A percentile compares a stretch with the other conserved stretches of the same genome.
Conservation (phyloP, 2,797 vertebrate species). For the Balearica regulorum region DNA sequence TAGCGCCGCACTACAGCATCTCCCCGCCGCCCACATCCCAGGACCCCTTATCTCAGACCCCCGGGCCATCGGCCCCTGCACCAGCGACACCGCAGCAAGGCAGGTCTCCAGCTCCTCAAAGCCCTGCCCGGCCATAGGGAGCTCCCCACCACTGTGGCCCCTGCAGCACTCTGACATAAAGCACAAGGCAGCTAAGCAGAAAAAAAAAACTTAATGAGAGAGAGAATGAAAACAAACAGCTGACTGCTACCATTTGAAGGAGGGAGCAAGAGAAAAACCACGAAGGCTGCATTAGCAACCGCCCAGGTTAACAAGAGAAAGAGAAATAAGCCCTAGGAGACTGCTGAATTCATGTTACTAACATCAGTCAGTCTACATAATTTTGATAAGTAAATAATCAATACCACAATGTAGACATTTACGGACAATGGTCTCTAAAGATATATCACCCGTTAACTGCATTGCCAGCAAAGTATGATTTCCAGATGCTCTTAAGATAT, state of each 20-base stretch:
- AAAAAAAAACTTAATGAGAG: neutral
- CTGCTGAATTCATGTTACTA: accelerated
- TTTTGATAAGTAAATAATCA: neutral
- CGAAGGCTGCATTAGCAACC: neutral
- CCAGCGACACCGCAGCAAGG: accelerated
- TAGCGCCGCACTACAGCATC: accelerated
- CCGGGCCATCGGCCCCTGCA: neutral
- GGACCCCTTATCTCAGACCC: neutral
- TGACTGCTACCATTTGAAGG: neutral
- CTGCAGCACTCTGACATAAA: neutral
- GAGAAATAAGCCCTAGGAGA: neutral
- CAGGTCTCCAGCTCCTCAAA: neutral
- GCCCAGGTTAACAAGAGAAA: neutral
- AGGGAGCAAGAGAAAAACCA: neutral
- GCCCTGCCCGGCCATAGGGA: accelerated
- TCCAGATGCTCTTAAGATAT: neutral
- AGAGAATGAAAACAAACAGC: neutral
- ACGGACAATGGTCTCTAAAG: neutral
- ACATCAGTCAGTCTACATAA: neutral
- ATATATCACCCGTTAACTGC: neutral
- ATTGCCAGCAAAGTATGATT: neutral
- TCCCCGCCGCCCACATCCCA: neutral
- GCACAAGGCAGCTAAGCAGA: neutral
- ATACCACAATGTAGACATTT: neutral
- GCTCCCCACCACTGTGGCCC: accelerated